These are phyloP conservation scores for Caenorhabditis sp. DNA, from an alignment of 2,888 invertebrate species.

Conservation along the genomic window DNA sequence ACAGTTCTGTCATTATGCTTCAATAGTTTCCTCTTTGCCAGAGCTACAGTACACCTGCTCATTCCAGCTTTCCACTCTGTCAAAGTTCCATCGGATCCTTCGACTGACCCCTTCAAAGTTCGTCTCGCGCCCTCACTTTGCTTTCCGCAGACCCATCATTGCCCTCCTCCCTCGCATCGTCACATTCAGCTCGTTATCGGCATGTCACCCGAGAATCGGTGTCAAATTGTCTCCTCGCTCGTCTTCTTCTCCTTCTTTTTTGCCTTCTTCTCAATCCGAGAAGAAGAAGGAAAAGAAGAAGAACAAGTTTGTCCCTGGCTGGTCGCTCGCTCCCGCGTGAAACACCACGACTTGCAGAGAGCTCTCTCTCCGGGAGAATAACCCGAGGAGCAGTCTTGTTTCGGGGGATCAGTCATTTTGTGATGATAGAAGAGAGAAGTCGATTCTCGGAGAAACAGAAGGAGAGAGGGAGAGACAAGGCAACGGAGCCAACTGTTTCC, in stretches of 20 bases:
- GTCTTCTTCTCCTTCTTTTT: not conserved
- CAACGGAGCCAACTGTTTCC: not conserved
- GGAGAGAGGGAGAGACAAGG: not conserved
- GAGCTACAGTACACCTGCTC: no score
- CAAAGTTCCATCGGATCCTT: not conserved
- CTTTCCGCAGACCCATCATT: conserved; percentile 4
- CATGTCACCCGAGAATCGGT: conserved; percentile 29
- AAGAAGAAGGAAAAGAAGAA: not conserved
- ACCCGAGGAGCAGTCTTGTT: conserved; percentile 34
- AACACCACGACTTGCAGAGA: conserved; percentile 1
- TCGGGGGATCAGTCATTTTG: conserved; percentile 40
- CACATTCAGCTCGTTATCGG: conserved; percentile 49
- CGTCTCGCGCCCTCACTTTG: not conserved
- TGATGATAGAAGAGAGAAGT: conserved; percentile 13
- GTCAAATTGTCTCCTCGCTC: conserved; percentile 9
- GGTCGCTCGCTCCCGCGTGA: conserved; percentile 10
- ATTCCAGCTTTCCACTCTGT: no score
- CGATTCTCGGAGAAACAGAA: not conserved
- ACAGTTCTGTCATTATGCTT: no score
- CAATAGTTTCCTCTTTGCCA: no score
- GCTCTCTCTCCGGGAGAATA: conserved; percentile 1
- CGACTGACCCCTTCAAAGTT: no score
- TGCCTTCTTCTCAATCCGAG: no score
- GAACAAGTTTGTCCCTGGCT: conserved; percentile 15
- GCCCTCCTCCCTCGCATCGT: conserved; percentile 4